Base-by-base conservation (phyloP, 2,113 vertebrate genomes). In the Labeo rohita region DNA sequence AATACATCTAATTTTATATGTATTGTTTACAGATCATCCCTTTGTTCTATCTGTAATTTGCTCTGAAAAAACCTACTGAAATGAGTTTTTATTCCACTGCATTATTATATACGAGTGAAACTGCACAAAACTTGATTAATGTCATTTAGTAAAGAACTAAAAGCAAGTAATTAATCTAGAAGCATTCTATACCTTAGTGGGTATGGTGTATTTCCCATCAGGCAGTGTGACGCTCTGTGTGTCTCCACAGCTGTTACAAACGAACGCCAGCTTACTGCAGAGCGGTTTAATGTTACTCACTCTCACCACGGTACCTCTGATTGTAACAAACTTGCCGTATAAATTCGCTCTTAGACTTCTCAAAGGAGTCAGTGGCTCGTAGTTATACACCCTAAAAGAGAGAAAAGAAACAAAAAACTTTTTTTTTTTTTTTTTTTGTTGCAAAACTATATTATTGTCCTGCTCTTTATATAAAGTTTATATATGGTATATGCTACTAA, bases 261-360 rank as follows among this genome's bases (percentile, higher is more conserved):
- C 90, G 85, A 99, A 99, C 21, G 97, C 98, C 92, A 99, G 94
- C 89, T 95, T 95, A 61, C 93, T 96, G 85, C 98, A 99, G 16
- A 96, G 92, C 10, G 98, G 98, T 63, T 96, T 97, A 83, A 99
- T 97, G 61, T 96, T 99, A 91, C 98, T 96, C 73, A 99, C 97
- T 36, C 98, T 94, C 59, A 99, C 97, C 45, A 99, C 97, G 0
- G 98, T 99, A 4, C 98, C 98, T 50, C 96, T 94, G 73, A 99
- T 86, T 28, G 96, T 95, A 28, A 99, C 89, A 28, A 96, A 96
- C 54, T 96, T 98, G 0, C 98, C 97, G 0, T 98, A 99, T 90
- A 95, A 96, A 89, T 97, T 98, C 80, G 98, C 98, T 8, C 97
- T 94, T 43, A 99, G 80, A 0, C 94, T 97, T 85, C 97, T 96